A percentile compares a stretch with the other conserved stretches of the same genome.
phyloP scores from a whole-genome alignment of 2,888 invertebrate genomes.

The Boloria euphrosyne region DNA sequence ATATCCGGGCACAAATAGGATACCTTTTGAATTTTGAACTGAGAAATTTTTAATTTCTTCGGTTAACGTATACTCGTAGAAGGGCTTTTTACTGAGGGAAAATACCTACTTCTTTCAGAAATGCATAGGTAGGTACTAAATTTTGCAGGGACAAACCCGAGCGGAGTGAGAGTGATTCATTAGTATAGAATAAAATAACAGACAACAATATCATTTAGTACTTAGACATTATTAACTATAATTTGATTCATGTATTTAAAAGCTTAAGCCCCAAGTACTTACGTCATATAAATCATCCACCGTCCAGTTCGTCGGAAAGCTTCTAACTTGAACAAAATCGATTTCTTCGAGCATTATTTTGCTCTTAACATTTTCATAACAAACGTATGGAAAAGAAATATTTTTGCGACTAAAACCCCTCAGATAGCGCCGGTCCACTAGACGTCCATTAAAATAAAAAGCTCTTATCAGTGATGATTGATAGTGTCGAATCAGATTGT shows the following conservation, averaged over 20 bases:
- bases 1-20: too few relatives aligned
- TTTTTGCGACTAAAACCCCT: constrained; percentile 44
- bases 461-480: constrained; percentile 65
- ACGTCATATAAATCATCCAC: constrained; percentile 57
- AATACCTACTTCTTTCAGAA: too few relatives aligned
- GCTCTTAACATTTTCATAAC: constrained; percentile 3
- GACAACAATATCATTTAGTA: too few relatives aligned
- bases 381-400: constrained; percentile 33
- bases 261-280: constrained; percentile 41
- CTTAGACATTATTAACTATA: too few relatives aligned
- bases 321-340: constrained; percentile 42
- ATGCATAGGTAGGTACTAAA: too few relatives aligned
- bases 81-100: too few relatives aligned
- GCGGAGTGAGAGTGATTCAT: too few relatives aligned
- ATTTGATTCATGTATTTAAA: background rate
- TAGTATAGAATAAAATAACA: too few relatives aligned
- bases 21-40: too few relatives aligned
- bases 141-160: too few relatives aligned
- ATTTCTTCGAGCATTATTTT: constrained; percentile 15
- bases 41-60: too few relatives aligned
- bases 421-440: constrained; percentile 58
- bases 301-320: constrained; percentile 51
- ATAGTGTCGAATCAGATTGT: constrained; percentile 42
- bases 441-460: constrained; percentile 75
- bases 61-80: too few relatives aligned